Percentiles rank a stretch among this genome's conserved stretches.
phyloP scores from a whole-genome alignment of 1,140 invertebrate species.

The Pachyrhynchus sulphureomaculatus region DNA sequence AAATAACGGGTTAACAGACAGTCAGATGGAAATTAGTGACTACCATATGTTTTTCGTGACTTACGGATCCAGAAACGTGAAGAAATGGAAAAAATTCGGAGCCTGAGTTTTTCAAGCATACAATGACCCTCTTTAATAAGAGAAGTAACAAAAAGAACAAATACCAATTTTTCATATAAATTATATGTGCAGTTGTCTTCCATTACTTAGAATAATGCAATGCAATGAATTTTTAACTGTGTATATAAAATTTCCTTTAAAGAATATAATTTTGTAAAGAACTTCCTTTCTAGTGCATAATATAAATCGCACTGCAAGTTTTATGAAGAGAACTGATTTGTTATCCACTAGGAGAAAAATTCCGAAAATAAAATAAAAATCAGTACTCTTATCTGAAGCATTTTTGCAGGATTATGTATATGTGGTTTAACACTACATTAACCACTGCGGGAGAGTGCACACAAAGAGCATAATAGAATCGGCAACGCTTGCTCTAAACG shows the following conservation, averaged over 20 bases:
- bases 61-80: no score
- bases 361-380: slow-evolving; percentile 21
- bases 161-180: no score
- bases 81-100: no score
- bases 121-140: no score
- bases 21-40: no score
- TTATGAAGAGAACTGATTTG: slow-evolving; percentile 12
- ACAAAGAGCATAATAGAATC: slow-evolving; percentile 22
- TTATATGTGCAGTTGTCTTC: no score
- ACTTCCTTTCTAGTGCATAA: background rate
- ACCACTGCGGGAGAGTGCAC: slow-evolving; percentile 20
- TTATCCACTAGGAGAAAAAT: slow-evolving; percentile 15
- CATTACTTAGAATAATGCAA: no score
- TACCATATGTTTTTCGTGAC: no score
- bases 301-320: slow-evolving; percentile 7
- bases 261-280: background rate
- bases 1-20: no score
- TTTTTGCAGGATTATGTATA: slow-evolving; percentile 21
- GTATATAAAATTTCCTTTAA: slow-evolving; percentile 5
- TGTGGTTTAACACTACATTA: slow-evolving; percentile 26
- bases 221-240: background rate
- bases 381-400: slow-evolving; percentile 12
- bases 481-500: slow-evolving; percentile 23
- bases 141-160: no score
- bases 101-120: no score